These are phyloP conservation scores for Ceuthmochares aereus DNA, from an alignment of 2,113 vertebrate species.

Conservation along the genomic window DNA sequence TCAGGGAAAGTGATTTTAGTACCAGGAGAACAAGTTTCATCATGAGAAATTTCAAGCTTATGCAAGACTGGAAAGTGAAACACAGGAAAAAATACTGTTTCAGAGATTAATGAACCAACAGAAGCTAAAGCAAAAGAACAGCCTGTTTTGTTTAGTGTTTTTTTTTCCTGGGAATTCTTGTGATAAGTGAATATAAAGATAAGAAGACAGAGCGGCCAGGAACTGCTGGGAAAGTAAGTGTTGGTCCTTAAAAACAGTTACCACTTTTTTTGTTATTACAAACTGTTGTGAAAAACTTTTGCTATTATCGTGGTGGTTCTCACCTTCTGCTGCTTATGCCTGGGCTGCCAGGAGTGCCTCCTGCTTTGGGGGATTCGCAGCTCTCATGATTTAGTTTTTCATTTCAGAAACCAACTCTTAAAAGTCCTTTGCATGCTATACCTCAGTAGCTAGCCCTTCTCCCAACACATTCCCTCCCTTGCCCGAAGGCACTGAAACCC, in stretches of 20 bases:
- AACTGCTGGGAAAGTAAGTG: background rate
- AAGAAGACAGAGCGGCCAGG: background rate
- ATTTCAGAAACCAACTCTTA: background rate
- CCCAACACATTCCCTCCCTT: background rate
- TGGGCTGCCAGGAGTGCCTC: background rate
- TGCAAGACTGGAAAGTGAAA: background rate
- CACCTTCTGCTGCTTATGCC: background rate
- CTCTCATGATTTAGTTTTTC: background rate
- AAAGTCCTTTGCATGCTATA: background rate
- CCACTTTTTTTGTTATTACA: background rate
- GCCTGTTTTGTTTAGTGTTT: background rate
- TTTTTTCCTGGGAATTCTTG: background rate
- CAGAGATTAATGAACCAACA: background rate
- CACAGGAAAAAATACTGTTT: background rate
- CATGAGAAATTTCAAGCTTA: background rate
- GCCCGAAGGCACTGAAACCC: background rate
- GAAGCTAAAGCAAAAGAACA: background rate
- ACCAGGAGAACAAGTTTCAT: constrained; percentile 41
- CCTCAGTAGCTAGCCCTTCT: background rate
- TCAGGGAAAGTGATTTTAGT: background rate
- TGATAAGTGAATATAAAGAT: background rate
- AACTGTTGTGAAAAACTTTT: background rate
- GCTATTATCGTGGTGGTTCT: background rate
- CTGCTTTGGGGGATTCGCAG: background rate
- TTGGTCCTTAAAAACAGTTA: background rate